These are phyloP conservation scores for Noctua janthina DNA, from an alignment of 2,888 invertebrate genomes.

Conservation along the genomic window DNA sequence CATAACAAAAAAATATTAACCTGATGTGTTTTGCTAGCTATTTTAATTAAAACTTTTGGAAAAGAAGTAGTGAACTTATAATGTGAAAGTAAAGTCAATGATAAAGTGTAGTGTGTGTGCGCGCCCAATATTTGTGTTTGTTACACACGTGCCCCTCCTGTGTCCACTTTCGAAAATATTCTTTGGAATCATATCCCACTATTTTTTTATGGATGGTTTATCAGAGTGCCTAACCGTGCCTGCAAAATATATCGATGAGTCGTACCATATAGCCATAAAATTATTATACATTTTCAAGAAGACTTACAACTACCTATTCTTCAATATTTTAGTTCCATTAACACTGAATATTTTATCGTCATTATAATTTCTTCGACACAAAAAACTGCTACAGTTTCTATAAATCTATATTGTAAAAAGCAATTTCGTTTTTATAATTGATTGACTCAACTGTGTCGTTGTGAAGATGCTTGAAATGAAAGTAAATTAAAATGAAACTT, in stretches of 20 bases:
- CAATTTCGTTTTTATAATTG: slow-evolving; percentile 39
- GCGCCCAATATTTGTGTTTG: neutral
- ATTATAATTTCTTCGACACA: neutral
- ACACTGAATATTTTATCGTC: neutral
- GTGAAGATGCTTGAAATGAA: slow-evolving; percentile 44
- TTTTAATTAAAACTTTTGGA: neutral
- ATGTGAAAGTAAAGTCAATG: neutral
- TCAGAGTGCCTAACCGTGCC: neutral
- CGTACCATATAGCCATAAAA: neutral
- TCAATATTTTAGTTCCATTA: neutral
- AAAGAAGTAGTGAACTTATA: neutral
- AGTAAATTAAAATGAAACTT: slow-evolving; percentile 39
- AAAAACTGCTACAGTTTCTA: slow-evolving; percentile 4
- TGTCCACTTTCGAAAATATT: slow-evolving; percentile 12
- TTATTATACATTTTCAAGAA: neutral
- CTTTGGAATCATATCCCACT: neutral
- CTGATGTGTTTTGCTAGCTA: neutral
- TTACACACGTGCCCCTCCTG: no score
- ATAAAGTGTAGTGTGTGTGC: neutral
- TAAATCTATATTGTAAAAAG: slow-evolving; percentile 19
- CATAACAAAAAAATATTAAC: neutral
- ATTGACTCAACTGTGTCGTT: slow-evolving; percentile 27
- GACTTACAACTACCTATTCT: neutral
- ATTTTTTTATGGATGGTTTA: neutral
- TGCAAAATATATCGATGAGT: neutral